These are phyloP conservation scores for Cheirogaleus medius DNA, from an alignment of 2,113 vertebrate genomes.

Conservation along the genomic window DNA sequence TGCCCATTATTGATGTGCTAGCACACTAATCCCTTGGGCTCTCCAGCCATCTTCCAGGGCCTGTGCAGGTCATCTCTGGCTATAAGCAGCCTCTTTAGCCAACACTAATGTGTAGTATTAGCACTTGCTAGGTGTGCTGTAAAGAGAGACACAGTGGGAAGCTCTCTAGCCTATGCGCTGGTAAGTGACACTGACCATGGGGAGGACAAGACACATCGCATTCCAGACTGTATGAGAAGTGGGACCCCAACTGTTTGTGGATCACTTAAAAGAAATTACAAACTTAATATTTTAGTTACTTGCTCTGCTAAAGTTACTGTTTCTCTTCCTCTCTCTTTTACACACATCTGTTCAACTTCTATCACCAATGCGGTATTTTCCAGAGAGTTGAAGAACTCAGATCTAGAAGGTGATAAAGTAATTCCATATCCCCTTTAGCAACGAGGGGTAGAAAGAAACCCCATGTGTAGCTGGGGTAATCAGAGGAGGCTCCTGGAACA, in stretches of 20 bases:
- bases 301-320: neutral
- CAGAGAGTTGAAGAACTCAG: neutral
- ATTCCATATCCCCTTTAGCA: neutral
- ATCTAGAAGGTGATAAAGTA: neutral
- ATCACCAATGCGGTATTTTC: neutral
- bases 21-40: neutral
- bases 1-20: neutral
- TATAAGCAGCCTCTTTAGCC: neutral
- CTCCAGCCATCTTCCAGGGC: neutral
- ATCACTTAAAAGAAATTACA: neutral
- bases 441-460: neutral
- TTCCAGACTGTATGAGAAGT: neutral
- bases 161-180: no score
- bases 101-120: rapidly evolving
- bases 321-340: neutral
- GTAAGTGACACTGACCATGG: neutral
- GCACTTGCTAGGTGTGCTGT: neutral
- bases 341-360: neutral
- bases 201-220: neutral
- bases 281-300: neutral
- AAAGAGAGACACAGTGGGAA: rapidly evolving
- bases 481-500: rapidly evolving
- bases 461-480: no score
- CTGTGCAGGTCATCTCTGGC: neutral
- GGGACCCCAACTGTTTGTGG: no score